phyloP scores from a whole-genome alignment of 2,113 vertebrate species.

The Passer domesticus region DNA sequence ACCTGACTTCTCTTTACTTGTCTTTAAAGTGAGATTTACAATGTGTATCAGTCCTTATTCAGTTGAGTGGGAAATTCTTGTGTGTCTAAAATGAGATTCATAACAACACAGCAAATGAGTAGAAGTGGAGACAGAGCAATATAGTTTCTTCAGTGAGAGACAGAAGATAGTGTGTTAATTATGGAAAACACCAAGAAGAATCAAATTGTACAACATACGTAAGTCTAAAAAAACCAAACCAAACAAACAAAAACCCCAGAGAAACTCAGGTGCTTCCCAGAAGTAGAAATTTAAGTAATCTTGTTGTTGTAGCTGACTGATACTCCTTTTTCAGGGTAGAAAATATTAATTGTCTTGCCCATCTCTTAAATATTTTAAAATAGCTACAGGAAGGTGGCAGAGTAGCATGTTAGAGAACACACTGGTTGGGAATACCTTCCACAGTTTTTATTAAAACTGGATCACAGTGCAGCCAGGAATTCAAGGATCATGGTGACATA shows the following conservation, averaged over 20 bases:
- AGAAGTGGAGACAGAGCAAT: not conserved
- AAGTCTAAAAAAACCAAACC: not conserved
- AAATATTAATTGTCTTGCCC: not conserved
- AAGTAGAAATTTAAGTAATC: not conserved
- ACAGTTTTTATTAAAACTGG: not conserved
- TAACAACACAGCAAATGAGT: not conserved
- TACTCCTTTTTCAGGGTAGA: not conserved
- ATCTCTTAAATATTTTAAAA: not conserved
- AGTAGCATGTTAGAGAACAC: not conserved
- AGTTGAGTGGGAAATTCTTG: not conserved
- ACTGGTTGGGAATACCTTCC: not conserved
- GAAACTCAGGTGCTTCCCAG: not conserved
- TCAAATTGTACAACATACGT: rapidly evolving
- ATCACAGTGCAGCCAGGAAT: not conserved
- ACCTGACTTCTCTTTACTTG: not conserved
- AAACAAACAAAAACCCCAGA: too few relatives aligned
- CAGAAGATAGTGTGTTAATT: not conserved
- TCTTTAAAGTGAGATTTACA: not conserved
- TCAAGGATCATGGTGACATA: not conserved
- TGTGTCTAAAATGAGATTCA: not conserved
- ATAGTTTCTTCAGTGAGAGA: not conserved
- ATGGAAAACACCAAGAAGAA: not conserved
- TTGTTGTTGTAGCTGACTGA: not conserved
- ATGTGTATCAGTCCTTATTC: not conserved
- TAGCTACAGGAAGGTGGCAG: not conserved